Evolutionary conservation across 37 sponge, comb jelly and placozoan genomes (phyloP).

Genomic region (Haliclona indistincta): DNA sequence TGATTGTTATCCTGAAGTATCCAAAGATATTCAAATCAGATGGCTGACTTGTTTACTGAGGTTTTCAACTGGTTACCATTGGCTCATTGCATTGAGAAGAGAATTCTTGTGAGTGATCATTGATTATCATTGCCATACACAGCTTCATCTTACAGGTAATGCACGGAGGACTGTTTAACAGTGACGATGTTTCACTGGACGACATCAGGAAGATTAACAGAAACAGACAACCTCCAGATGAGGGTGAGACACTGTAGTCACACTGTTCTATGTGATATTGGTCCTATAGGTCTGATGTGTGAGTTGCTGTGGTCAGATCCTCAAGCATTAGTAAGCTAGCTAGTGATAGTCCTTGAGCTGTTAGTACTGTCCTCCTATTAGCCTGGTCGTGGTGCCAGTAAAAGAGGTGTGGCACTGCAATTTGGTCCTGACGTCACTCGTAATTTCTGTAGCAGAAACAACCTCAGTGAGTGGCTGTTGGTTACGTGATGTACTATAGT

Average conservation of each 20-base stretch:
- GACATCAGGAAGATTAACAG: constrained; percentile 76
- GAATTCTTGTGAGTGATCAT: constrained; percentile 71
- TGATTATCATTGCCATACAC: not conserved
- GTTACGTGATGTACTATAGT: not conserved
- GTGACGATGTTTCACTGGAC: constrained; percentile 82
- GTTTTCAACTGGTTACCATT: constrained; percentile 96
- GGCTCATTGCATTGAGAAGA: constrained; percentile 80
- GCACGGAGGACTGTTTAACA: constrained; percentile 95
- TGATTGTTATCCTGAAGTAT: not conserved
- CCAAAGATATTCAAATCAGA: constrained; percentile 62
- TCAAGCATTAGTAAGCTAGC: constrained; percentile 52
- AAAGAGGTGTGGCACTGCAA: constrained; percentile 95
- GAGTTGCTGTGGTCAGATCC: constrained; percentile 99
- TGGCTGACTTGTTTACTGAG: constrained; percentile 95
- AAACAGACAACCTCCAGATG: constrained; percentile 63
- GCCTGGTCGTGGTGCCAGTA: constrained; percentile 84
- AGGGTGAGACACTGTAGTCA: not conserved
- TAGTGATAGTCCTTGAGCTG: not conserved
- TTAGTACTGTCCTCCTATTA: constrained; percentile 2
- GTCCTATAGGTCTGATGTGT: constrained; percentile 82
- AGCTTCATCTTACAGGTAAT: constrained; percentile 53
- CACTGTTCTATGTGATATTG: not conserved
- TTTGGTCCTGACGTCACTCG: constrained; percentile 97
- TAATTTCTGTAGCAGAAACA: constrained; percentile 72
- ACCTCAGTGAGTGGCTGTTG: constrained; percentile 54